Percentiles rank a stretch among this genome's conserved stretches.
phyloP scores from a whole-genome alignment of 2,888 invertebrate genomes.

The Chalcosyrphus nemorum region DNA sequence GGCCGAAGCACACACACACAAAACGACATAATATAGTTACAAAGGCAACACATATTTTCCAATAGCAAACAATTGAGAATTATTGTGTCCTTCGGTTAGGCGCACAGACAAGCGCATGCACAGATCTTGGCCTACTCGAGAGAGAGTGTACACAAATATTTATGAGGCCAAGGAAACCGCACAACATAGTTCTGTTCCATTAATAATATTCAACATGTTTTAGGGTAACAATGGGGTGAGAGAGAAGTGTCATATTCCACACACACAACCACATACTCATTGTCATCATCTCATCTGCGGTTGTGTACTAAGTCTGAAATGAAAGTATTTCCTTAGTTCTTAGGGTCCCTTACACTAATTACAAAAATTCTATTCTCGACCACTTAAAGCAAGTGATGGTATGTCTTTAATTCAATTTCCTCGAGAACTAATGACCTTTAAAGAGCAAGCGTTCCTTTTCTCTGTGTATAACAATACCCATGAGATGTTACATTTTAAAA shows the following conservation, averaged over 20 bases:
- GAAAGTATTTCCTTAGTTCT: too few species aligned
- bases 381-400: background rate
- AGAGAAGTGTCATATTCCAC: background rate
- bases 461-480: background rate
- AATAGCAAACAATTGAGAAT: background rate
- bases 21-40: background rate
- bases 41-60: background rate
- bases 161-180: constrained; percentile 20
- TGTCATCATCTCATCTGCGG: too few species aligned
- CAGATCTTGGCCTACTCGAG: background rate
- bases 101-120: background rate
- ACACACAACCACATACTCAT: background rate
- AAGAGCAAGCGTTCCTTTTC: background rate
- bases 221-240: background rate
- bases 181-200: background rate
- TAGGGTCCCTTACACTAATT: background rate
- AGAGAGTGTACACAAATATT: background rate
- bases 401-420: background rate
- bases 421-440: background rate
- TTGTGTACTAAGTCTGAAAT: too few species aligned
- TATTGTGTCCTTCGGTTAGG: constrained; percentile 1
- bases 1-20: background rate
- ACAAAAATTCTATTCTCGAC: background rate
- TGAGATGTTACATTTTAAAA: background rate
- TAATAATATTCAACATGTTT: background rate